Conservation (phyloP, 1,140 invertebrate species). For the Zophobas morio region DNA sequence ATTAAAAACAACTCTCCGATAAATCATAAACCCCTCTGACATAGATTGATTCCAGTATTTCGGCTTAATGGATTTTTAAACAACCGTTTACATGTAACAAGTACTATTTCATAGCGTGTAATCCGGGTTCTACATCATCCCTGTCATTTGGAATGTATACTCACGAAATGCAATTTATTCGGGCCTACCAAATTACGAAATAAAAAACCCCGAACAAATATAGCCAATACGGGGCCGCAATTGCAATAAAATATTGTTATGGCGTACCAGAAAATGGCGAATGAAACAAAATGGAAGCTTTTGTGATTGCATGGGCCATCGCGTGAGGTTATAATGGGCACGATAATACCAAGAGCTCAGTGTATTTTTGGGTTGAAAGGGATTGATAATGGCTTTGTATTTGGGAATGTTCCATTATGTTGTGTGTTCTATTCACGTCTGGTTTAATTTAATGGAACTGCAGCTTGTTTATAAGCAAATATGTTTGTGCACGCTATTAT, state of each 20-base stretch:
- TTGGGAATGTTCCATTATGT: neutral
- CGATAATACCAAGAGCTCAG: neutral
- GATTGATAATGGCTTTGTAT: neutral
- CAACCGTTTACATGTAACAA: conserved; percentile 20
- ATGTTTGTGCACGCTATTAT: too few species aligned
- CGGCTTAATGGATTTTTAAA: conserved; percentile 28
- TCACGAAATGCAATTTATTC: too few species aligned
- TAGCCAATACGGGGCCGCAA: too few species aligned
- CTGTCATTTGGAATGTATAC: too few species aligned
- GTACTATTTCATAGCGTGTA: neutral
- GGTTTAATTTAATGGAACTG: neutral
- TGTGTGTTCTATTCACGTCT: neutral
- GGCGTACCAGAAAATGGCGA: too few species aligned
- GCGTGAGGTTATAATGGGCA: neutral
- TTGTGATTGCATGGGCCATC: neutral
- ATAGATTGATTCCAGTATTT: conserved; percentile 7
- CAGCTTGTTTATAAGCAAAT: too few species aligned
- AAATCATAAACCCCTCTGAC: conserved; percentile 14
- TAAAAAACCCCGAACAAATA: neutral
- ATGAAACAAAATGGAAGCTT: neutral
- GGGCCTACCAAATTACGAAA: too few species aligned
- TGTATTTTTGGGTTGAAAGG: neutral
- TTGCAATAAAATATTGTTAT: too few species aligned
- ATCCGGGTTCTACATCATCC: too few species aligned
- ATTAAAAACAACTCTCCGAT: conserved; percentile 12